Evolutionary conservation across 2,113 vertebrate species (phyloP).

Genomic region (Manacus vitellinus): DNA sequence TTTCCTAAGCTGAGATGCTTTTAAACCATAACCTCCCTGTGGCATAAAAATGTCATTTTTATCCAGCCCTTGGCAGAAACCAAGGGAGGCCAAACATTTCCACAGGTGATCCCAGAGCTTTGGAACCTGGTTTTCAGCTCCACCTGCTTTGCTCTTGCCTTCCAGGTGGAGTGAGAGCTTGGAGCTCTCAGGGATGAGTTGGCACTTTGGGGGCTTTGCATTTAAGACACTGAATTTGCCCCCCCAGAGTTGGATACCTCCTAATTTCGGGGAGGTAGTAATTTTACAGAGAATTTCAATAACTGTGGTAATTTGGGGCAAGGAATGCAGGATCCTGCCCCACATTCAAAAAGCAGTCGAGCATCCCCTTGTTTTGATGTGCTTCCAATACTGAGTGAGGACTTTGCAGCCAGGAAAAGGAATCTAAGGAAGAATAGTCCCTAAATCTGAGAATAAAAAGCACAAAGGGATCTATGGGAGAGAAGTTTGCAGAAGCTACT

Average conservation of each 20-base stretch:
- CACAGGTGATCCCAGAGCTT: not conserved
- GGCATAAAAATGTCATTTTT: not conserved
- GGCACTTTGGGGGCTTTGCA: not conserved
- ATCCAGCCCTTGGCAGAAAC: not conserved
- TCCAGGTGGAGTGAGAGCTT: not conserved
- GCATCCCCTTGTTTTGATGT: not conserved
- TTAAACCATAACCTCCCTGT: not conserved
- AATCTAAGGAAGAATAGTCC: not conserved
- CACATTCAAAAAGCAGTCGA: not conserved
- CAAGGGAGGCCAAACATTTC: not conserved
- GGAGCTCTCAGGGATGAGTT: not conserved
- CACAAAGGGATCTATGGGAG: not conserved
- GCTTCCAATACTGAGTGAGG: not conserved
- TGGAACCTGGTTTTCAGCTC: not conserved
- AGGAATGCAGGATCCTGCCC: not conserved
- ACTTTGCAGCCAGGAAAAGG: not conserved
- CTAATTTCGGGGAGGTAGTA: not conserved
- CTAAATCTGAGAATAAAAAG: not conserved
- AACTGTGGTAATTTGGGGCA: not conserved
- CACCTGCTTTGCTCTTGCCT: not conserved
- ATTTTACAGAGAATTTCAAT: not conserved
- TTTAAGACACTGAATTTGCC: not conserved
- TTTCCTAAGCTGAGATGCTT: not conserved
- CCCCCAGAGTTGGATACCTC: too few species aligned
- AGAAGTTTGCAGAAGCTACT: not conserved